Evolutionary conservation across 2,888 invertebrate genomes (phyloP), one percentile per base, ranked within the genome.

Genomic region (Scaptomyza parva): DNA sequence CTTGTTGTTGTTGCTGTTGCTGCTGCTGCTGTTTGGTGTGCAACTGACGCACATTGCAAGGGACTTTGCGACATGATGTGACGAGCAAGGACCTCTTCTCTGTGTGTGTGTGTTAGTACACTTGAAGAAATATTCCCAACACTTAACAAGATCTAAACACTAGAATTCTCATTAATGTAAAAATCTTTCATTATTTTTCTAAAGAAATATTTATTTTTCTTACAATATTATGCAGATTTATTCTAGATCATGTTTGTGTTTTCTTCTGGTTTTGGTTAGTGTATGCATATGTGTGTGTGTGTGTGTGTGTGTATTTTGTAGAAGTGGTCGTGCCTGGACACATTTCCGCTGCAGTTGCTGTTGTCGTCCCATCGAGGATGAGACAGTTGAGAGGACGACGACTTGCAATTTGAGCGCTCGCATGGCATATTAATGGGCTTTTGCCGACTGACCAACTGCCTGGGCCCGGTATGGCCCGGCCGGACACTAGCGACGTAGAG

Each of bases 351-450:
- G 82, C 82, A 82, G 76, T 81, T 81, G 62, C 43, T 53, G 52
- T 12, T 53, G 47, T 33, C 26, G 39, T 39, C 40, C 37, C 57
- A 55, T 28, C 12, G 67, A 61, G 67, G 57, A 74, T 48, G 76
- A 77, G 80, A 69, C 55, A 70, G 54, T 66, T 52, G 69, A 63
- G 79, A 82, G 83, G 64, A 74, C 47, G 81, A 66, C 81, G 84
- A 69, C 81, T 78, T 86, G 86, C 81, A 84, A 86, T 86, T 84
- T 84, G 78, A 86, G 82, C 85, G 83, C 76, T 83, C 67, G 76
- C 79, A 57, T 83, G 79, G 82, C 87, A 83, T 83, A 78, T 87
- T 83, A 83, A 83, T 83, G 76, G 76, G 65, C 65, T 63, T 76
- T 44, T 47, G 71, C 47, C 61, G 47, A 61, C 62, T 61, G 76